Conservation (phyloP, 35 echinoderm and acorn worm genomes). For the Ophiothrix spiculata region DNA sequence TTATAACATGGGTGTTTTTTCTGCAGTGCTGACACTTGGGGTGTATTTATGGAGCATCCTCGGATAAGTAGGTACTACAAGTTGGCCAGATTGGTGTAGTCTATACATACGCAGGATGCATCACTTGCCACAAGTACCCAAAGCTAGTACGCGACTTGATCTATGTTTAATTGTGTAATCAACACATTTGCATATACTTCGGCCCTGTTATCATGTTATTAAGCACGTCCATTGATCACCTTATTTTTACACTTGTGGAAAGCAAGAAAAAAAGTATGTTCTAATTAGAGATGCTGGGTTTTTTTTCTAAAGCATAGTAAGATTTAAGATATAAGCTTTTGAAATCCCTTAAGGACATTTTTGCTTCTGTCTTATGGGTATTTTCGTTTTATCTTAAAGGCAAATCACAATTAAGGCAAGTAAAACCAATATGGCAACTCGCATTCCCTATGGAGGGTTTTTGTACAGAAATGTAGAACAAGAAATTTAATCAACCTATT, state of each 20-base stretch:
- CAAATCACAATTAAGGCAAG: too few relatives aligned
- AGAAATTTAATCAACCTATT: too few relatives aligned
- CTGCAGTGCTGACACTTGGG: not conserved
- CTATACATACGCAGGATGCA: not conserved
- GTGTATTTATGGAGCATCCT: conserved; percentile 10
- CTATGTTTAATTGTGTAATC: conserved; percentile 7
- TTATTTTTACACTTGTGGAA: not conserved
- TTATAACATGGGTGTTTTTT: not conserved
- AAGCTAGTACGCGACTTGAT: not conserved
- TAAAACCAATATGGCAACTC: too few relatives aligned
- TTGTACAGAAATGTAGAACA: too few relatives aligned
- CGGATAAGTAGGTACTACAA: not conserved
- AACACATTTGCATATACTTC: conserved; percentile 6
- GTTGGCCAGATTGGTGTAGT: not conserved
- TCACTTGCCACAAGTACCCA: not conserved
- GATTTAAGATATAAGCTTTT: not conserved
- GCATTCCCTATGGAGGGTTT: too few relatives aligned
- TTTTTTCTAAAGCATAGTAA: not conserved
- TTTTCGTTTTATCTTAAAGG: too few relatives aligned
- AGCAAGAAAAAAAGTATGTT: not conserved
- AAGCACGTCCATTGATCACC: conserved; percentile 4
- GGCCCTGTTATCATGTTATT: conserved; percentile 6
- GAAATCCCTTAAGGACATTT: not conserved
- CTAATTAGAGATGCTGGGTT: not conserved
- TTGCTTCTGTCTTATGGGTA: too few relatives aligned